Base-by-base conservation (phyloP, 2,888 invertebrate species). In the Sicus ferrugineus region DNA sequence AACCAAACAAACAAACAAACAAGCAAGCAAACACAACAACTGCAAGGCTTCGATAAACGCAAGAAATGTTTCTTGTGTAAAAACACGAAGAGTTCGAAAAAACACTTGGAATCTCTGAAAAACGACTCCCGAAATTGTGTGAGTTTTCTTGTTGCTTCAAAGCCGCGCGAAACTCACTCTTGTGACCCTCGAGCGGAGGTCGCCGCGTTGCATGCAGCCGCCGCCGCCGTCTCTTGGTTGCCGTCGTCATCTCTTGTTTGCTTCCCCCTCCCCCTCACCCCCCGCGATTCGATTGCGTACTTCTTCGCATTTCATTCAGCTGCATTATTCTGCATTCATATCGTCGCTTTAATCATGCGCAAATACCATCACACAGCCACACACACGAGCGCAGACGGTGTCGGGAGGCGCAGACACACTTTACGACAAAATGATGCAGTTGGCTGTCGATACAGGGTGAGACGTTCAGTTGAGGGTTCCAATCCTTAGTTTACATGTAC, bases 251-350 rank as follows among this genome's bases (percentile, higher is more conserved):
- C 28, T 56, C 30, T 23, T 66, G 34, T 63, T n/a, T n/a, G n/a
- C n/a, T n/a, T n/a, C n/a, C n/a, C n/a, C n/a, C n/a, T n/a, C n/a
- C n/a, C n/a, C n/a, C n/a, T n/a, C n/a, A n/a, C n/a, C 67, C 50
- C 48, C 30, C 48, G 21, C 59, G 59, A 54, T 58, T 69, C 65
- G 69, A 59, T 50, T 59, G 69, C 69, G 50, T 30, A 30, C 30
- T 67, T 70, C 46, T 42, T 68, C 46, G 69, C 70, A 68, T 67
- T 65, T 67, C 70, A 72, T 72, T 70, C 59, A 69, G 69, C 70
- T 67, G 69, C 67, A 70, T 68, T 69, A 72, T 68, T 72, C 63
- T 68, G 67, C 66, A 67, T 72, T 72, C 69, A 72, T 72, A 70
- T 67, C 72, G 69, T 34, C 69, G 61, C 62, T 69, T 71, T 62